These are phyloP conservation scores for Camptogramma bilineatum DNA, from an alignment of 2,888 invertebrate species.

Conservation along the genomic window DNA sequence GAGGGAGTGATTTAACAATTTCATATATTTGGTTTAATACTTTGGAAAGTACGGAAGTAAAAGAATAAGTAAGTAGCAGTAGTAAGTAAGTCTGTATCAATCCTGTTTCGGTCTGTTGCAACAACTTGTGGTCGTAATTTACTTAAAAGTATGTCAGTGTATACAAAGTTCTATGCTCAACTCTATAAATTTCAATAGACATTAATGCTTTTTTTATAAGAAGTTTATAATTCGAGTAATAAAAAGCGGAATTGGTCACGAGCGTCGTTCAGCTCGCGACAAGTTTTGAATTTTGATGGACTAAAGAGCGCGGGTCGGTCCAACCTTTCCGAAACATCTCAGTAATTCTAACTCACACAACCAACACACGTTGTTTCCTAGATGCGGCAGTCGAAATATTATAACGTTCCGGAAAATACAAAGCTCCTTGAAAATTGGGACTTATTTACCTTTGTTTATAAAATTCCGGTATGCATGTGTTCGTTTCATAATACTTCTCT, in stretches of 20 bases:
- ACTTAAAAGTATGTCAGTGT: too few species aligned
- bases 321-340: conserved; percentile 40
- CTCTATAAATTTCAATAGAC: too few species aligned
- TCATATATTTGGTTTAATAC: too few species aligned
- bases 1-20: too few species aligned
- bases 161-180: too few species aligned
- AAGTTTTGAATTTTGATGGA: conserved; percentile 63
- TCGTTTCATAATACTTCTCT: too few species aligned
- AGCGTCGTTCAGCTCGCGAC: conserved; percentile 53
- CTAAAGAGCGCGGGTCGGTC: conserved; percentile 19
- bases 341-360: conserved; percentile 39
- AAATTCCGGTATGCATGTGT: background rate
- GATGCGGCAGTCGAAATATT: conserved; percentile 1
- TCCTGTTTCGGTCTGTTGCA: too few species aligned
- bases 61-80: too few species aligned
- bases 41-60: too few species aligned
- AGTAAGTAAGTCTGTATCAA: too few species aligned
- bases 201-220: background rate
- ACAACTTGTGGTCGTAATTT: too few species aligned
- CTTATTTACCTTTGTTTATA: background rate
- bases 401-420: background rate
- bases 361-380: conserved; percentile 7
- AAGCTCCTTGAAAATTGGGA: background rate
- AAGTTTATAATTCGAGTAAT: conserved; percentile 51
- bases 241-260: conserved; percentile 57